These are phyloP conservation scores for Turdus rufiventris DNA, from an alignment of 2,113 vertebrate species.

Conservation along the genomic window DNA sequence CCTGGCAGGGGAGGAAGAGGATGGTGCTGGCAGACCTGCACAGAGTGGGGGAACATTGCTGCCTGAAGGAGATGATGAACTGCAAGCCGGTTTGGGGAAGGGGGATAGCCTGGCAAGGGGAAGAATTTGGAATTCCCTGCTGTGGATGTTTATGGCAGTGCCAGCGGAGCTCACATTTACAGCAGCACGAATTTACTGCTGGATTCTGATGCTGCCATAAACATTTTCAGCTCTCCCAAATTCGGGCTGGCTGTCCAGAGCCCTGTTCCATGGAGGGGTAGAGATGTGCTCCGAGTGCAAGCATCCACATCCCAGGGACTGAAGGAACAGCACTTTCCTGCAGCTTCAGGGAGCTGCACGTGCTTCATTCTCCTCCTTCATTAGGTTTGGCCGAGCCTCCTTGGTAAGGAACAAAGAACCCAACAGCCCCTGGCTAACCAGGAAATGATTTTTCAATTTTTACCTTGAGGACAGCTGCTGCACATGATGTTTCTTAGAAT, in stretches of 20 bases:
- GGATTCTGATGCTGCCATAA: not conserved
- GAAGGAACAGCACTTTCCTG: not conserved
- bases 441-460: not conserved
- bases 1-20: not conserved
- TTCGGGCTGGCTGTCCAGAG: not conserved
- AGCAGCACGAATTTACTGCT: not conserved
- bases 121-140: rapidly evolving
- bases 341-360: rapidly evolving
- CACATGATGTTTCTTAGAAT: not conserved
- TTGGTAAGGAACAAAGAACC: not conserved
- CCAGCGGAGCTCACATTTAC: not conserved
- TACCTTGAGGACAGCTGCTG: not conserved
- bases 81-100: not conserved
- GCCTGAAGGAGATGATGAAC: not conserved
- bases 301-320: rapidly evolving
- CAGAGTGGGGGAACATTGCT: rapidly evolving
- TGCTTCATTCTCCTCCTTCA: not conserved
- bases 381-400: rapidly evolving
- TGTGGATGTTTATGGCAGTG: not conserved
- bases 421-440: not conserved
- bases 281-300: not conserved
- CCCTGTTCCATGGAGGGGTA: not conserved
- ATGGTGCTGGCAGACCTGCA: not conserved
- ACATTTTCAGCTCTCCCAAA: rapidly evolving
- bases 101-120: not conserved